A percentile compares a stretch with the other conserved stretches of the same genome.
Evolutionary conservation across 2,113 vertebrate species (phyloP).

Genomic region (Eonycteris spelaea): DNA sequence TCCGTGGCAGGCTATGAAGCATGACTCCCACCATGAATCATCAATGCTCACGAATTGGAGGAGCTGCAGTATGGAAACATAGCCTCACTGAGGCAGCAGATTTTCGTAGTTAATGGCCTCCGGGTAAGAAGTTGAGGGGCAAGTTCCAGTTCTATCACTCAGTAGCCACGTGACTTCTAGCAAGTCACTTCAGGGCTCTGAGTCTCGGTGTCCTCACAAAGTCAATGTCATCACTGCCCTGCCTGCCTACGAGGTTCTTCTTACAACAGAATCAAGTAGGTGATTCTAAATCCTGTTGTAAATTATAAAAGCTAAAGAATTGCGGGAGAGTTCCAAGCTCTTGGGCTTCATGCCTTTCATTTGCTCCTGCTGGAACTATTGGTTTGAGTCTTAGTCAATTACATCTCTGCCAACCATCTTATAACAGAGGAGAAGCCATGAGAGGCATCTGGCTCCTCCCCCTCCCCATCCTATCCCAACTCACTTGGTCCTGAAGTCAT

Average conservation of each 20-base stretch:
- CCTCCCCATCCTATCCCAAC: background rate
- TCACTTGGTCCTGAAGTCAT: conserved; percentile 83
- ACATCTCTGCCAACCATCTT: background rate
- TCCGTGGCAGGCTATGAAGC: background rate
- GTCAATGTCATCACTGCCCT: background rate
- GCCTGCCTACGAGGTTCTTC: background rate
- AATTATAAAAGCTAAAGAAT: background rate
- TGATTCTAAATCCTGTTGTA: background rate
- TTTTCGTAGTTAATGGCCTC: background rate
- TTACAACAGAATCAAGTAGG: background rate
- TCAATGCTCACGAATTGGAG: background rate
- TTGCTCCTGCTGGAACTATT: background rate
- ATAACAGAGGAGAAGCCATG: background rate
- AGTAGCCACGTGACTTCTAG: background rate
- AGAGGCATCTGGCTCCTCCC: background rate
- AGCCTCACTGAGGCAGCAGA: background rate
- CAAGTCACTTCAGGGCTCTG: background rate
- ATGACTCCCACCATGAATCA: background rate
- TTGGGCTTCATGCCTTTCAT: background rate
- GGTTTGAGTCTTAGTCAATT: background rate
- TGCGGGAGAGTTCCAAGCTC: background rate
- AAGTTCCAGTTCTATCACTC: background rate
- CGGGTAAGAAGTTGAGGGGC: background rate
- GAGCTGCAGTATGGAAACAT: background rate
- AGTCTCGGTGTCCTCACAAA: background rate